These are phyloP conservation scores for Paratilapia polleni DNA, from an alignment of 2,113 vertebrate genomes.

Conservation along the genomic window DNA sequence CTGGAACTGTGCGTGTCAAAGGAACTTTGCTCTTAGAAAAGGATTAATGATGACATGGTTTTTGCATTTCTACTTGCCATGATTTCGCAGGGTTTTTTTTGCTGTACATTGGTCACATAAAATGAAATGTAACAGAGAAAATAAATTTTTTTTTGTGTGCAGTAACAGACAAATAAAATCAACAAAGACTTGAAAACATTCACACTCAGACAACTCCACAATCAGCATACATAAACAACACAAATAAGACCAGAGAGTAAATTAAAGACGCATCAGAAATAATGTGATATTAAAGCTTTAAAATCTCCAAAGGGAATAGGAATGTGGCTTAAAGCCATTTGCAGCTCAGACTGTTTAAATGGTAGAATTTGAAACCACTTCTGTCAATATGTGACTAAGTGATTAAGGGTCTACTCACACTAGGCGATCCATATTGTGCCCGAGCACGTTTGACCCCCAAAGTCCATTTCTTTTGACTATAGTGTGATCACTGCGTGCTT, in stretches of 20 bases:
- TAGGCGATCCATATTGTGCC: neutral
- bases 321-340: neutral
- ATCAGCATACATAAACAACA: neutral
- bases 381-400: slow-evolving; percentile 4
- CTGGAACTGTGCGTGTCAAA: neutral
- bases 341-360: neutral
- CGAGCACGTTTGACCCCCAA: neutral
- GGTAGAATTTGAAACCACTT: neutral
- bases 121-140: neutral
- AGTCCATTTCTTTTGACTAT: slow-evolving; percentile 8
- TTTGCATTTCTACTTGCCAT: neutral
- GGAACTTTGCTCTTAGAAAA: neutral
- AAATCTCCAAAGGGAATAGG: neutral
- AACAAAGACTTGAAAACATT: neutral
- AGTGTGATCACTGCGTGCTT: neutral
- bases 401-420: neutral
- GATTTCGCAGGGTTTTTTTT: too few species aligned
- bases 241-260: neutral
- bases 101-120: neutral
- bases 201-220: neutral
- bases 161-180: neutral
- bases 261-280: neutral
- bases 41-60: neutral
- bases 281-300: neutral
- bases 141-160: neutral